Evolutionary conservation across 2,888 invertebrate genomes (phyloP).

Genomic region (Caenorhabditis drosophilae): DNA sequence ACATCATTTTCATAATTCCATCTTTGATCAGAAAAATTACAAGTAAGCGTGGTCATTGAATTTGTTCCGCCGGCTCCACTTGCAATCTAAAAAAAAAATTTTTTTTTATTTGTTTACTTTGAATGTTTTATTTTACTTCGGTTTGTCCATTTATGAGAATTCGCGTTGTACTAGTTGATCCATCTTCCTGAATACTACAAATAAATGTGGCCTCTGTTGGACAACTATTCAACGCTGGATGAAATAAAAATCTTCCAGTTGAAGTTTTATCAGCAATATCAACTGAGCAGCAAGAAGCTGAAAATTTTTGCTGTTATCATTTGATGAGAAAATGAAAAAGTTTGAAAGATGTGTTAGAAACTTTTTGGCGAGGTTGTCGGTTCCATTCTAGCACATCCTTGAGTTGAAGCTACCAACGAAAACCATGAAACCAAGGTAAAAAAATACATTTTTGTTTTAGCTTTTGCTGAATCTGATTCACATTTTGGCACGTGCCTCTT

Average conservation of each 20-base stretch:
- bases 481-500: no score
- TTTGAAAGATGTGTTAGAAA: conserved; percentile 1
- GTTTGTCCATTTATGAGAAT: not conserved
- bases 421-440: not conserved
- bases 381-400: not conserved
- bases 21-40: not conserved
- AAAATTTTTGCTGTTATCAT: no score
- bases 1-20: not conserved
- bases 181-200: conserved; percentile 2
- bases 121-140: not conserved
- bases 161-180: conserved; percentile 2
- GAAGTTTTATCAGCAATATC: conserved; percentile 4
- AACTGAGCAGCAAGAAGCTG: conserved; percentile 1
- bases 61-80: not conserved
- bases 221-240: conserved; percentile 3
- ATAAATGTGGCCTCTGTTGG: conserved; percentile 6
- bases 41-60: not conserved
- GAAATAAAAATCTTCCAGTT: conserved; percentile 6
- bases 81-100: conserved; percentile 2
- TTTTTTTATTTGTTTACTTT: not conserved
- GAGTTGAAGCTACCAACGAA: not conserved
- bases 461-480: no score
- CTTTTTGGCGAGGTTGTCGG: not conserved
- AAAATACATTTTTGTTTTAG: not conserved
- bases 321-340: no score